Evolutionary conservation across 2,113 vertebrate species (phyloP).

Genomic region (Bombycilla garrulus): DNA sequence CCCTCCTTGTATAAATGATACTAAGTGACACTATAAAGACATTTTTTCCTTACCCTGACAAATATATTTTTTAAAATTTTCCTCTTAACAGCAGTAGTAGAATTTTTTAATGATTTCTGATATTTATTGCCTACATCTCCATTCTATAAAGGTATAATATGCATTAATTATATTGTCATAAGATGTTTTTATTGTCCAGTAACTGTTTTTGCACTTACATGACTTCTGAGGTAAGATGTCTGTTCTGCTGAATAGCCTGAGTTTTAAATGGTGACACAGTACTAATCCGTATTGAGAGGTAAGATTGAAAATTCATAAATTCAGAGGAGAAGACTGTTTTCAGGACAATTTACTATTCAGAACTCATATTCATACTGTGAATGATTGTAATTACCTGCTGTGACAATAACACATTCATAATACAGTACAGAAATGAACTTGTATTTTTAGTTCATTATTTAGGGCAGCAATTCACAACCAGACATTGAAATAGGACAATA

Average conservation of each 20-base stretch:
- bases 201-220: conserved; percentile 36
- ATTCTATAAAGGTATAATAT: conserved; percentile 13
- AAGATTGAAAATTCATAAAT: conserved; percentile 52
- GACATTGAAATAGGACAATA: not conserved
- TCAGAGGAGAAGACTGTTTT: conserved; percentile 49
- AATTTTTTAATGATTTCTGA: not conserved
- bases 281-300: conserved; percentile 57
- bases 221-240: conserved; percentile 15
- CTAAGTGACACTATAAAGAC: not conserved
- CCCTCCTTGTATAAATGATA: not conserved
- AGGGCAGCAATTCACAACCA: conserved; percentile 39
- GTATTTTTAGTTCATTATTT: conserved; percentile 56
- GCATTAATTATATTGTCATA: conserved; percentile 57
- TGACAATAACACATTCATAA: conserved; percentile 69
- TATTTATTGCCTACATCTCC: conserved; percentile 17
- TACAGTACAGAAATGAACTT: conserved; percentile 43
- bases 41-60: not conserved
- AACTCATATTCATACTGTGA: conserved; percentile 46
- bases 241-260: conserved; percentile 33
- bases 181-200: conserved; percentile 35
- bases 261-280: conserved; percentile 10
- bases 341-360: conserved; percentile 63
- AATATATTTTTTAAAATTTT: not conserved
- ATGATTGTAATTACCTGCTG: conserved; percentile 66
- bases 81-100: not conserved